Conservation (phyloP, 2,797 vertebrate species). For the Myotis findleyi region DNA sequence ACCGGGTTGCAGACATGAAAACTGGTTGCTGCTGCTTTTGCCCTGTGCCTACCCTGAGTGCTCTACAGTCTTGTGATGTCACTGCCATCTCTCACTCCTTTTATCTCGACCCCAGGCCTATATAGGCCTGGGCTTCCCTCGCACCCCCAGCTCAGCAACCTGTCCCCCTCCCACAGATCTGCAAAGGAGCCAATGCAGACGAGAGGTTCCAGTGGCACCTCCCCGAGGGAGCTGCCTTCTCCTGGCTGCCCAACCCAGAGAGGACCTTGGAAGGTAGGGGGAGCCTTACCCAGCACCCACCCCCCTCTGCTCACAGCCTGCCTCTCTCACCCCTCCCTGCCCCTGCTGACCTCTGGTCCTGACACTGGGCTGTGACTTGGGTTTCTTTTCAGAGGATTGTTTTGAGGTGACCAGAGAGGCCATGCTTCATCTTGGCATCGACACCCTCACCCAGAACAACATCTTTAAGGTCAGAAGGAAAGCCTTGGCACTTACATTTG, state of each 20-base stretch:
- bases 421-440: slow-evolving; percentile 95
- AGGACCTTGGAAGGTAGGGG: slow-evolving; percentile 92
- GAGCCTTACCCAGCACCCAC: neutral
- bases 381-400: slow-evolving; percentile 92
- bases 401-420: slow-evolving; percentile 94
- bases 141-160: neutral
- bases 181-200: slow-evolving; percentile 92
- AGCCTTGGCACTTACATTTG: neutral
- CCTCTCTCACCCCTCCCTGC: neutral
- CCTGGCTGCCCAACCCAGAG: slow-evolving; percentile 94
- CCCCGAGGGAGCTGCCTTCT: slow-evolving; percentile 87
- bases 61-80: neutral
- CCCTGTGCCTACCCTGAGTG: neutral
- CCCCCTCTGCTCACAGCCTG: neutral
- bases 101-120: neutral
- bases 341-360: neutral
- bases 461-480: slow-evolving; percentile 93
- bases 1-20: neutral
- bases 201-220: slow-evolving; percentile 95
- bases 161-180: slow-evolving; percentile 89
- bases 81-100: neutral
- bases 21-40: neutral
- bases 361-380: slow-evolving; percentile 40
- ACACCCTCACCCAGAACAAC: slow-evolving; percentile 88
- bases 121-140: neutral